Conservation (phyloP, 1,140 invertebrate species). For the Drosophila pruinosa region DNA sequence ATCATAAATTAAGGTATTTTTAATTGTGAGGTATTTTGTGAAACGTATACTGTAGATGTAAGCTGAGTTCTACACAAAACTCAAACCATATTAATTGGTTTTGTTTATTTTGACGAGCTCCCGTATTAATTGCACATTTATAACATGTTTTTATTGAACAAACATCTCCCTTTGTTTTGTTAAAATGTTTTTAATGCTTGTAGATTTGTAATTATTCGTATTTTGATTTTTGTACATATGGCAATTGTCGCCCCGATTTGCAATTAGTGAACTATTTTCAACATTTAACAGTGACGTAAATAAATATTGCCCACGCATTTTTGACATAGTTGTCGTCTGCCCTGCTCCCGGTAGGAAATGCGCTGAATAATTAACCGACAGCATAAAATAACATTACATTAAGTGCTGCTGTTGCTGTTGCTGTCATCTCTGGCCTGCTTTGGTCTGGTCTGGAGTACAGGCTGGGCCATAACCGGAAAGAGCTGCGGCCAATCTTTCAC, state of each 20-base stretch:
- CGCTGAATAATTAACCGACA: conserved; percentile 69
- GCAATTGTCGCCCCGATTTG: neutral
- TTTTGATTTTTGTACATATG: neutral
- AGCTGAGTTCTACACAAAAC: too few species aligned
- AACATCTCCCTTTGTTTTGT: too few species aligned
- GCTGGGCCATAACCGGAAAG: conserved; percentile 47
- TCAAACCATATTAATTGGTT: neutral
- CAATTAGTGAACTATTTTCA: conserved; percentile 23
- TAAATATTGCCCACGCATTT: conserved; percentile 13
- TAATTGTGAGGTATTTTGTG: too few species aligned
- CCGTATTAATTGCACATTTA: conserved; percentile 1
- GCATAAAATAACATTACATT: conserved; percentile 75
- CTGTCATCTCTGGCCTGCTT: too few species aligned
- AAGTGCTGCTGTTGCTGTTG: conserved; percentile 45
- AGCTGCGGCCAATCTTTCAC: conserved; percentile 62
- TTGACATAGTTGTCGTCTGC: conserved; percentile 32
- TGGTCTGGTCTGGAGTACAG: neutral
- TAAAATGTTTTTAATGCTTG: too few species aligned
- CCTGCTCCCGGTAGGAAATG: conserved; percentile 29
- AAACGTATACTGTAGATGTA: too few species aligned
- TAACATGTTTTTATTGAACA: too few species aligned
- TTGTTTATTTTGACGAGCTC: too few species aligned
- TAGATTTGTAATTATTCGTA: neutral
- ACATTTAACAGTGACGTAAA: conserved; percentile 12
- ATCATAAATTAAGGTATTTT: too few species aligned